Conservation (phyloP, 2,797 vertebrate genomes). For the Notolabrus celidotus region DNA sequence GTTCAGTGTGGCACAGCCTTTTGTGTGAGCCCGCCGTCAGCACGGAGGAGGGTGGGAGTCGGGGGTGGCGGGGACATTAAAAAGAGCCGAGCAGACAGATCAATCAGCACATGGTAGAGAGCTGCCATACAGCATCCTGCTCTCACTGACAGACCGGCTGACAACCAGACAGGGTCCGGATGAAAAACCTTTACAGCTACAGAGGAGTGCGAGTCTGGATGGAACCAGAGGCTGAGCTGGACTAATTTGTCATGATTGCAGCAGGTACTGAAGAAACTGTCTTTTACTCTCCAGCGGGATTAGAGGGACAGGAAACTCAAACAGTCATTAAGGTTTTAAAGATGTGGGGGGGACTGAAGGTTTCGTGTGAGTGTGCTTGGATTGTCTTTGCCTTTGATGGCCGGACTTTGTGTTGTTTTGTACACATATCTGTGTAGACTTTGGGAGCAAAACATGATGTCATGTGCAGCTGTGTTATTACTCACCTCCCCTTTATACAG, state of each 20-base stretch:
- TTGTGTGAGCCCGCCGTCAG: conserved; percentile 73
- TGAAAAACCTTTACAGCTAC: neutral
- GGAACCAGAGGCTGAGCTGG: conserved; percentile 47
- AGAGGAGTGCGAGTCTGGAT: conserved; percentile 27
- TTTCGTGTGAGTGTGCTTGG: neutral
- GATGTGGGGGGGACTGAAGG: neutral
- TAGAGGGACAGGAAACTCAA: conserved; percentile 39
- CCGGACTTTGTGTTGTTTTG: conserved; percentile 30
- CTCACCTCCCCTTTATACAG: conserved; percentile 6
- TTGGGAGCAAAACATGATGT: conserved; percentile 12
- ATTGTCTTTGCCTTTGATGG: conserved; percentile 7
- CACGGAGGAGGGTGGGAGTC: conserved; percentile 59
- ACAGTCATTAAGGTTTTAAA: conserved; percentile 40
- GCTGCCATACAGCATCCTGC: conserved; percentile 29
- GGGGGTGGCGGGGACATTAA: conserved; percentile 43
- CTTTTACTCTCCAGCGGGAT: conserved; percentile 37
- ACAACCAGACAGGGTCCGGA: neutral
- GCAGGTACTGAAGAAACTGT: conserved; percentile 71
- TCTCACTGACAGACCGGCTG: conserved; percentile 19
- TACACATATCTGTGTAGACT: conserved; percentile 15
- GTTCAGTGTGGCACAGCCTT: conserved; percentile 54
- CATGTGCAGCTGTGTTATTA: conserved; percentile 4
- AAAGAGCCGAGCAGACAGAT: conserved; percentile 58
- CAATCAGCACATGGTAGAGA: conserved; percentile 53
- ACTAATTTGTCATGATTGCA: conserved; percentile 62